Conservation (phyloP, 2,797 vertebrate genomes). For the Cyprinella venusta region DNA sequence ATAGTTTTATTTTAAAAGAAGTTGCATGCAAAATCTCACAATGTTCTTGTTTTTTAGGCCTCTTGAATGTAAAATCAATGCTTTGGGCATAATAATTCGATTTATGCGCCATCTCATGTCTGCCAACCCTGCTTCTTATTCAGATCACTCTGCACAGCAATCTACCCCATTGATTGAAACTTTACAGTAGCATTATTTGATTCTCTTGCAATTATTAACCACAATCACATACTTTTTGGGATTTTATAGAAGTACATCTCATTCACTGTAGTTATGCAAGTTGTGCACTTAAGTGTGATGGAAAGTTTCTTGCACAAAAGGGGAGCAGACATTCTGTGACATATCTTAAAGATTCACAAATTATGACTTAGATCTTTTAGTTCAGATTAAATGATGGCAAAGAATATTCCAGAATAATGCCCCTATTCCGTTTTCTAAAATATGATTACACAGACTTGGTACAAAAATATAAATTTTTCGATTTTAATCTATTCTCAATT, state of each 20-base stretch:
- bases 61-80: conserved; percentile 49
- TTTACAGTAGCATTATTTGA: conserved; percentile 45
- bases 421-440: too few relatives aligned
- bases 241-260: not conserved
- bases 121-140: conserved; percentile 49
- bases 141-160: conserved; percentile 33
- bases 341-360: too few relatives aligned
- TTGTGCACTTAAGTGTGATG: not conserved
- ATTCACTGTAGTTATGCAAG: not conserved
- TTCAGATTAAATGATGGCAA: too few relatives aligned
- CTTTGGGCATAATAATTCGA: conserved; percentile 55
- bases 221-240: conserved; percentile 29
- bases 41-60: conserved; percentile 44
- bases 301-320: not conserved
- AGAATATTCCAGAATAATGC: too few relatives aligned
- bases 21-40: conserved; percentile 4
- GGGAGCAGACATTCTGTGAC: too few relatives aligned
- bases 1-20: conserved; percentile 39
- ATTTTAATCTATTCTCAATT: too few relatives aligned
- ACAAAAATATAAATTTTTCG: too few relatives aligned
- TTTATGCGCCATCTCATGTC: conserved; percentile 30
- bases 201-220: conserved; percentile 49
- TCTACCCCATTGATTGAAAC: conserved; percentile 46
- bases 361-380: too few relatives aligned
- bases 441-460: too few relatives aligned